Evolutionary conservation across 2,888 invertebrate genomes (phyloP).

Genomic region (Dolichomitus sp.): DNA sequence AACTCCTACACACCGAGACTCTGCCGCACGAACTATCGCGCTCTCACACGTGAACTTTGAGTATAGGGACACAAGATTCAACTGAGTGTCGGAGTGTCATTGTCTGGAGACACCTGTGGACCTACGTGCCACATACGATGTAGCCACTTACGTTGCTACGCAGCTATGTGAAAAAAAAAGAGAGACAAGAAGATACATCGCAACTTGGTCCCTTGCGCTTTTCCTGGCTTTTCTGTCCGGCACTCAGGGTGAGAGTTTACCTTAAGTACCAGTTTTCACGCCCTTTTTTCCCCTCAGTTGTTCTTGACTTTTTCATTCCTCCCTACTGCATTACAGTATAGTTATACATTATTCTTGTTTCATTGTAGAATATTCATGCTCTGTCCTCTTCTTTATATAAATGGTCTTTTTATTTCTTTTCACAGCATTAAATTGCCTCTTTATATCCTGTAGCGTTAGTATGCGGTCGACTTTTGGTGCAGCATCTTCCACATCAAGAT

Average conservation of each 20-base stretch:
- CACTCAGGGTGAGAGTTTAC: constrained; percentile 46
- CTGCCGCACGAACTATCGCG: constrained; percentile 45
- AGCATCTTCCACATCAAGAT: constrained; percentile 41
- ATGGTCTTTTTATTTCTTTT: background rate
- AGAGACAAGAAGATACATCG: constrained; percentile 66
- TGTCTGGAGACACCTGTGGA: constrained; percentile 85
- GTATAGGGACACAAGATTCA: constrained; percentile 45
- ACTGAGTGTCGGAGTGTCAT: constrained; percentile 75
- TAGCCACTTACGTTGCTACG: constrained; percentile 76
- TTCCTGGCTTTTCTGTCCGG: constrained; percentile 78
- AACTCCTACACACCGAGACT: constrained; percentile 14
- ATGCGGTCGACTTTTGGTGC: constrained; percentile 20
- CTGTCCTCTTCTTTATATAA: background rate
- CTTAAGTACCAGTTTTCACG: constrained; percentile 61
- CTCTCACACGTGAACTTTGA: constrained; percentile 50
- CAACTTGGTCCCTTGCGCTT: constrained; percentile 77
- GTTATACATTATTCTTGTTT: constrained; percentile 6
- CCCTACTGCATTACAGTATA: background rate
- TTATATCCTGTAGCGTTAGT: background rate
- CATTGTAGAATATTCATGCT: background rate
- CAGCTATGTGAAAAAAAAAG: constrained; percentile 45
- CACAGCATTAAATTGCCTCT: constrained; percentile 23
- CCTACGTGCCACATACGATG: constrained; percentile 77
- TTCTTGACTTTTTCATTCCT: constrained; percentile 56
- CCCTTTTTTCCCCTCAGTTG: constrained; percentile 53